Evolutionary conservation across 2,113 vertebrate genomes (phyloP).

Genomic region (Sceloporus tristichus): DNA sequence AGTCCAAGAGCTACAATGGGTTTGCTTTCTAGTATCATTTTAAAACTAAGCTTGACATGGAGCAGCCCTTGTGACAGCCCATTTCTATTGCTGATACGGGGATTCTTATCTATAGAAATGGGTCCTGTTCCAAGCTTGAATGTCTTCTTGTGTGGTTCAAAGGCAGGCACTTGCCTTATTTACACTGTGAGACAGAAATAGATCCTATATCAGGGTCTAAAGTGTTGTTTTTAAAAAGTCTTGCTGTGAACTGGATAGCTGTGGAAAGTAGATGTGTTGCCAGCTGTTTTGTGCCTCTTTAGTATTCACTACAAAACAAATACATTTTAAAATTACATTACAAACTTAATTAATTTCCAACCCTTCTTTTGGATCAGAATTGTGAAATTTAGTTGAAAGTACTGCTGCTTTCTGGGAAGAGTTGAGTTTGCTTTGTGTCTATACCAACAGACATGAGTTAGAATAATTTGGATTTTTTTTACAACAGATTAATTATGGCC

Average conservation of each 20-base stretch:
- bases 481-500: neutral
- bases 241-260: neutral
- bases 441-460: neutral
- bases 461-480: slow-evolving; percentile 17
- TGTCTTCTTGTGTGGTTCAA: neutral
- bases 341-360: neutral
- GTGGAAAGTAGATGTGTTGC: neutral
- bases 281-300: neutral
- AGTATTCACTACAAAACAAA: neutral
- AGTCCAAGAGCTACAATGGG: slow-evolving; percentile 35
- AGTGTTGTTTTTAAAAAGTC: slow-evolving; percentile 9
- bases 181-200: slow-evolving; percentile 16
- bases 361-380: neutral
- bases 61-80: slow-evolving; percentile 21
- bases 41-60: slow-evolving; percentile 29
- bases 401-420: rapidly evolving
- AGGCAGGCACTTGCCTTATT: slow-evolving; percentile 12
- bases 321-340: neutral
- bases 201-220: slow-evolving; percentile 19
- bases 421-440: neutral
- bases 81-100: slow-evolving; percentile 5
- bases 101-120: slow-evolving; percentile 21
- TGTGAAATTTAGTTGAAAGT: neutral
- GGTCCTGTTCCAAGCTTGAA: slow-evolving; percentile 5
- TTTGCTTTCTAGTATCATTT: slow-evolving; percentile 9